phyloP scores from a whole-genome alignment of 1,140 invertebrate genomes.

The Olivierus martensii region DNA sequence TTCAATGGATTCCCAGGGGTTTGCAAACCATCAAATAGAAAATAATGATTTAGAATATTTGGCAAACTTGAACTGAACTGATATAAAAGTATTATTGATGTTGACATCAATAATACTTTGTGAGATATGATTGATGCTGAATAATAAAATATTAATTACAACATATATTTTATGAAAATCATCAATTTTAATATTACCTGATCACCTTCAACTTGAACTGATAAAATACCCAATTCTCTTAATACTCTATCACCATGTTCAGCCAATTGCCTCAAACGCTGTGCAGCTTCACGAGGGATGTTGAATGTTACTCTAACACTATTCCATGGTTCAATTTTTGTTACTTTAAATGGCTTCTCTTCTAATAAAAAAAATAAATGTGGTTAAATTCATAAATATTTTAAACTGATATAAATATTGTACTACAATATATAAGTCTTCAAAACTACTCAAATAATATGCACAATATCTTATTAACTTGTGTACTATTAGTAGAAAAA shows the following conservation, averaged over 20 bases:
- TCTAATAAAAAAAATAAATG: constrained; percentile 28
- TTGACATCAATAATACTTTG: background rate
- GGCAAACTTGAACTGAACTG: too few relatives aligned
- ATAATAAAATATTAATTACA: background rate
- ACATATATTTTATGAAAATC: background rate
- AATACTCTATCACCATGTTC: constrained; percentile 73
- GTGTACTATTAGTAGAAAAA: too few relatives aligned
- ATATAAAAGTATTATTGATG: too few relatives aligned
- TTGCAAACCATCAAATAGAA: too few relatives aligned
- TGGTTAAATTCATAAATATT: background rate
- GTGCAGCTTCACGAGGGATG: constrained; percentile 84
- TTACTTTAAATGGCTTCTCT: constrained; percentile 43
- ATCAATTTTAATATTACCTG: constrained; percentile 41
- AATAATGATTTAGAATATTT: too few relatives aligned
- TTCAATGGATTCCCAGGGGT: too few relatives aligned
- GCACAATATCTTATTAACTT: too few relatives aligned
- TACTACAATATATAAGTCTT: too few relatives aligned
- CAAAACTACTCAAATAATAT: too few relatives aligned
- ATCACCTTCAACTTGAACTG: constrained; percentile 91
- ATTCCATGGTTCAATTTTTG: constrained; percentile 96
- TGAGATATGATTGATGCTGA: background rate
- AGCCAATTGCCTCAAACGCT: constrained; percentile 72
- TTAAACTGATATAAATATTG: background rate
- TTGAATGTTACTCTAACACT: constrained; percentile 92
- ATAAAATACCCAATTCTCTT: constrained; percentile 79